phyloP scores from a whole-genome alignment of 2,888 invertebrate species.

The Drosophila mayaguana region DNA sequence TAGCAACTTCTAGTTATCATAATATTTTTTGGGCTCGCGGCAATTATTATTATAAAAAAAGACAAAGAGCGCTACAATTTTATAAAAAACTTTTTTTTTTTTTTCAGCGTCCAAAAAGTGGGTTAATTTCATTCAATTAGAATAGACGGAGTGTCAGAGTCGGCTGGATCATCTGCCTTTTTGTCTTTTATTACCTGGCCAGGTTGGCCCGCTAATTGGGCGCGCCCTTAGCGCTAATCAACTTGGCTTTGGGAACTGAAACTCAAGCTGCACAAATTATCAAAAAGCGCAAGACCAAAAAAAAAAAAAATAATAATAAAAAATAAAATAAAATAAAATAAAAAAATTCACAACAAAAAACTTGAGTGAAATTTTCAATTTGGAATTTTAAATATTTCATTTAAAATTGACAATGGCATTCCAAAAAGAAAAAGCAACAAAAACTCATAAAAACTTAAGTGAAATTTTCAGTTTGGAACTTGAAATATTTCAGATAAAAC shows the following conservation, averaged over 20 bases:
- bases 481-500: slow-evolving; percentile 19
- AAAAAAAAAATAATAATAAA: too few species aligned
- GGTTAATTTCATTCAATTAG: slow-evolving; percentile 79
- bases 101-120: slow-evolving; percentile 58
- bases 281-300: slow-evolving; percentile 31
- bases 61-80: slow-evolving; percentile 48
- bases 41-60: slow-evolving; percentile 61
- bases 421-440: not conserved
- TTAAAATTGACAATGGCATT: slow-evolving; percentile 30
- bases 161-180: slow-evolving; percentile 21
- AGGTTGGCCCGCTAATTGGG: slow-evolving; percentile 68
- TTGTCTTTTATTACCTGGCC: slow-evolving; percentile 52
- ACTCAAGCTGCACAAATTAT: slow-evolving; percentile 55
- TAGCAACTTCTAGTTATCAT: not conserved
- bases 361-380: slow-evolving; percentile 44
- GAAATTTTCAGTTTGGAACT: slow-evolving; percentile 45
- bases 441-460: slow-evolving; percentile 16
- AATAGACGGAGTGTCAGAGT: slow-evolving; percentile 46
- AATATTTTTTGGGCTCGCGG: slow-evolving; percentile 23
- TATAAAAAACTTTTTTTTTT: slow-evolving; percentile 46
- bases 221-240: slow-evolving; percentile 57
- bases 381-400: slow-evolving; percentile 20
- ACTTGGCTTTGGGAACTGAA: slow-evolving; percentile 60
- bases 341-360: not conserved
- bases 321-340: too few species aligned